phyloP scores from a whole-genome alignment of 2,888 invertebrate species.

The Amphimallon solstitiale region DNA sequence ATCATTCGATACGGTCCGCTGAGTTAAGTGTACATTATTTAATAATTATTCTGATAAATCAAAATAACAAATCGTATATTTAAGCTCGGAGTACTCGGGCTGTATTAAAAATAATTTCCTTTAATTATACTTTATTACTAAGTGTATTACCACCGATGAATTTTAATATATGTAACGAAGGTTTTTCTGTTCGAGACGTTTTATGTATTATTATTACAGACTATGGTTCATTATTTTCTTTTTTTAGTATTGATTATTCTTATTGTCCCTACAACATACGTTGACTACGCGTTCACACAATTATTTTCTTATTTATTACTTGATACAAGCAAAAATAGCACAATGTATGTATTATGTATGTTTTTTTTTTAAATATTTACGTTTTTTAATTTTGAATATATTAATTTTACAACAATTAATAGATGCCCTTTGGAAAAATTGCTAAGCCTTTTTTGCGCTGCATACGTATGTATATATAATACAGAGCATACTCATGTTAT shows the following conservation, averaged over 20 bases:
- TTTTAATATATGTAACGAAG: conserved; percentile 42
- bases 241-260: conserved; percentile 14
- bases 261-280: not conserved
- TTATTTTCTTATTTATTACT: conserved; percentile 18
- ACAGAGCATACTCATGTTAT: too few relatives aligned
- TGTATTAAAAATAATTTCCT: conserved; percentile 62
- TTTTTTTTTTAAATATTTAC: too few relatives aligned
- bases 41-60: conserved; percentile 66
- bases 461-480: too few relatives aligned
- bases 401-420: too few relatives aligned
- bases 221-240: conserved; percentile 11
- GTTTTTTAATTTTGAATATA: too few relatives aligned
- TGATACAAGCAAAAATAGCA: too few relatives aligned
- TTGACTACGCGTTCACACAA: not conserved
- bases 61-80: conserved; percentile 64
- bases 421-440: too few relatives aligned
- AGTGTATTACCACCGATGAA: conserved; percentile 49
- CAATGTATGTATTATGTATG: too few relatives aligned
- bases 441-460: too few relatives aligned
- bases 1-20: conserved; percentile 49
- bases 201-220: conserved; percentile 13
- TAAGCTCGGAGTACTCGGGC: conserved; percentile 58
- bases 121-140: conserved; percentile 63
- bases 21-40: conserved; percentile 63
- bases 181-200: conserved; percentile 13